Evolutionary conservation across 2,888 invertebrate species (phyloP).

Genomic region (Agrotis clavis): DNA sequence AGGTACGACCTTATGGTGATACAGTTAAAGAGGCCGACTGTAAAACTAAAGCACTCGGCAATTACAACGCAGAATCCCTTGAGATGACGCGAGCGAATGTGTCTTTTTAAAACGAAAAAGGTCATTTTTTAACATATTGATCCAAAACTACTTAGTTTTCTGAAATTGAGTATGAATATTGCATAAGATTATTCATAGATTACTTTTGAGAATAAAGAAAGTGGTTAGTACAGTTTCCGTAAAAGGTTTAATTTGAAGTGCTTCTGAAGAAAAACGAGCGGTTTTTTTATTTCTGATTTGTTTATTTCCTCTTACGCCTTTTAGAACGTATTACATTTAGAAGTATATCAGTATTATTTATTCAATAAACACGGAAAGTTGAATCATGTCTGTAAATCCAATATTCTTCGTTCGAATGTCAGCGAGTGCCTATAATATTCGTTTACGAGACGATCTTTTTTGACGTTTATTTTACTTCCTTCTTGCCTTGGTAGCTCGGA

Average conservation of each 20-base stretch:
- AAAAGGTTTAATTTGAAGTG: not conserved
- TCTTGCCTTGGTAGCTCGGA: not conserved
- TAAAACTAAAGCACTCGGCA: too few relatives aligned
- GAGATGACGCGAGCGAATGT: too few relatives aligned
- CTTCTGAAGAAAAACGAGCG: not conserved
- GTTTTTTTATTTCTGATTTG: conserved; percentile 1
- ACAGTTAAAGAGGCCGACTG: too few relatives aligned
- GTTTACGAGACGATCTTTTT: conserved; percentile 57
- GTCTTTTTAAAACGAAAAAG: too few relatives aligned
- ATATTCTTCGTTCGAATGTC: conserved; percentile 66
- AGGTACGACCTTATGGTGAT: too few relatives aligned
- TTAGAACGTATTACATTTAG: conserved; percentile 38
- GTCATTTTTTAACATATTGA: too few relatives aligned
- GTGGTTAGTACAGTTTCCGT: not conserved
- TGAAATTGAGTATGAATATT: too few relatives aligned
- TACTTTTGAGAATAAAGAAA: too few relatives aligned
- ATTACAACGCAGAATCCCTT: too few relatives aligned
- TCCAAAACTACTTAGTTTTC: too few relatives aligned
- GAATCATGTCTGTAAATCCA: conserved; percentile 62
- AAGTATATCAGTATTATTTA: conserved; percentile 58
- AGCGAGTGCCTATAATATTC: conserved; percentile 60
- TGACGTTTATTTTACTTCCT: conserved; percentile 44
- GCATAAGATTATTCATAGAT: too few relatives aligned
- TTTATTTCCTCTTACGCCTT: conserved; percentile 8
- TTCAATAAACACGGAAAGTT: conserved; percentile 64